Percentiles rank a stretch among this genome's conserved stretches.
Conservation (phyloP, 2,888 invertebrate species). For the Thymelicus sylvestris region DNA sequence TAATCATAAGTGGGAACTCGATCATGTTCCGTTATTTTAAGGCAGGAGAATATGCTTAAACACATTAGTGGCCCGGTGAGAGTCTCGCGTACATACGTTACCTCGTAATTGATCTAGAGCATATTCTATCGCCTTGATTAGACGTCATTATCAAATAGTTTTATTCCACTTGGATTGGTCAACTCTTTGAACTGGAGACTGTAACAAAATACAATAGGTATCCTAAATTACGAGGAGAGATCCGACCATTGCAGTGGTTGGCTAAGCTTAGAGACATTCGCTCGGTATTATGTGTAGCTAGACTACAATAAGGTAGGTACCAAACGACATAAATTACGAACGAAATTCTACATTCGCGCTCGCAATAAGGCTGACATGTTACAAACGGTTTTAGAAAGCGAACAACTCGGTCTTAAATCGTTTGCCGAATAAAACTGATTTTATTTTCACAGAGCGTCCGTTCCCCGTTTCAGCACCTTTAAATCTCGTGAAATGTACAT, state of each 20-base stretch:
- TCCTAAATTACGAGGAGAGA: too few species aligned
- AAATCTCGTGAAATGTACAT: conserved; percentile 46
- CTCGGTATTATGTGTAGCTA: neutral
- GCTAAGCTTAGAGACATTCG: too few species aligned
- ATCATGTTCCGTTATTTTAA: conserved; percentile 48
- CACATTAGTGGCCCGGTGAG: neutral
- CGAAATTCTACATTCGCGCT: neutral
- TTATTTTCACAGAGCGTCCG: conserved; percentile 33
- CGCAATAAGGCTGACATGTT: conserved; percentile 1
- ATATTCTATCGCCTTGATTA: too few species aligned
- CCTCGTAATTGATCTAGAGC: neutral
- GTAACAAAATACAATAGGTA: too few species aligned
- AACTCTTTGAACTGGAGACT: too few species aligned
- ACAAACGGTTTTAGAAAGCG: conserved; percentile 17
- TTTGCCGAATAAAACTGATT: conserved; percentile 31
- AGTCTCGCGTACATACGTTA: neutral
- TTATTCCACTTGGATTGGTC: too few species aligned
- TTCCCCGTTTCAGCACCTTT: conserved; percentile 33
- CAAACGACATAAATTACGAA: neutral
- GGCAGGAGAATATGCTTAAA: neutral
- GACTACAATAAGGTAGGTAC: neutral
- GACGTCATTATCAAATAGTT: too few species aligned
- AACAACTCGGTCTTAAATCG: conserved; percentile 27
- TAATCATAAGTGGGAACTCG: conserved; percentile 77
- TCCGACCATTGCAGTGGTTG: too few species aligned